Conservation (phyloP, 2,797 vertebrate genomes). For the Erethizon dorsatum region DNA sequence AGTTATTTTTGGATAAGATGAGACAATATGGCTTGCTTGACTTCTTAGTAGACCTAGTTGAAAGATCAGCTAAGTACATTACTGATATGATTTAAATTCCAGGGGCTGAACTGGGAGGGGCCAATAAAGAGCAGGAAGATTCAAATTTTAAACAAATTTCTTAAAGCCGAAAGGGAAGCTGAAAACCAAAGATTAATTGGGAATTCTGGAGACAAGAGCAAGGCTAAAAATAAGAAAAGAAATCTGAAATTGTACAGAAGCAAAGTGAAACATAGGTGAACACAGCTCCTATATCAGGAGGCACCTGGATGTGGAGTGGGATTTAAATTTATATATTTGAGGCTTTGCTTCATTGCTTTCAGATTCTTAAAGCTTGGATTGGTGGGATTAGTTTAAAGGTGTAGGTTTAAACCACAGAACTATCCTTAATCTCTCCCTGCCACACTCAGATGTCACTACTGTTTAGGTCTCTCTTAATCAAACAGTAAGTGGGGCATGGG, state of each 20-base stretch:
- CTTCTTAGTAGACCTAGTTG: neutral
- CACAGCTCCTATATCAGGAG: neutral
- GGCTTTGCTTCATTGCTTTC: neutral
- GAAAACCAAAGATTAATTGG: neutral
- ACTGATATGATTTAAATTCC: neutral
- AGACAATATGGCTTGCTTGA: neutral
- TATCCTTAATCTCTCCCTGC: too few species aligned
- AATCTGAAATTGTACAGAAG: neutral
- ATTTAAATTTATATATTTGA: neutral
- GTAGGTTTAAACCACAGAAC: neutral
- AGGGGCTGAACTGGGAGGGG: neutral
- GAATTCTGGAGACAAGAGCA: neutral
- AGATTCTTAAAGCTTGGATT: neutral
- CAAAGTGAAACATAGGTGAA: neutral
- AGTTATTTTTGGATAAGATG: neutral
- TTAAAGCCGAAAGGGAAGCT: constrained; percentile 4
- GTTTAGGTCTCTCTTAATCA: neutral
- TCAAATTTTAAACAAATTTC: neutral
- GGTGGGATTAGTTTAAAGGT: neutral
- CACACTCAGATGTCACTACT: neutral
- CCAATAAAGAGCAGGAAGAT: neutral
- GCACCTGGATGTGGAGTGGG: neutral
- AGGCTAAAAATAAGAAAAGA: neutral
- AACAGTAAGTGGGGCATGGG: neutral
- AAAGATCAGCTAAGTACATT: neutral